Evolutionary conservation across 1,140 invertebrate species (phyloP).

Genomic region (Sitodiplosis mosellana): DNA sequence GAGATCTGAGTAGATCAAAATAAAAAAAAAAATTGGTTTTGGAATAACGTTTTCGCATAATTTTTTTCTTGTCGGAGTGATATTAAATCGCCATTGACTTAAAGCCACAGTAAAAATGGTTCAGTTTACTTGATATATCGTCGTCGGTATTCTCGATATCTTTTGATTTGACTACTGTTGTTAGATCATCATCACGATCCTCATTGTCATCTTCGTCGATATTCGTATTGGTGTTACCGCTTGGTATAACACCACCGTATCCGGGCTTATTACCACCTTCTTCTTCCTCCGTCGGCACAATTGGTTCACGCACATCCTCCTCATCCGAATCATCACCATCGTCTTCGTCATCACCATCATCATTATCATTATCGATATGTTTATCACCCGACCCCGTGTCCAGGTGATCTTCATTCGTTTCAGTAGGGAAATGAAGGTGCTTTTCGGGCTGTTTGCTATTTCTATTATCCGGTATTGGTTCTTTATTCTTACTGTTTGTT

Average conservation of each 20-base stretch:
- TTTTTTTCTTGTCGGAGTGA: constrained; percentile 3
- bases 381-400: constrained; percentile 4
- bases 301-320: background rate
- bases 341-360: constrained; percentile 7
- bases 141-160: background rate
- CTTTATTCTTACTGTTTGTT: constrained; percentile 10
- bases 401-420: constrained; percentile 4
- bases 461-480: background rate
- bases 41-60: too few relatives aligned
- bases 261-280: background rate
- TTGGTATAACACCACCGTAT: too few relatives aligned
- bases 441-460: constrained; percentile 3
- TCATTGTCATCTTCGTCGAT: constrained; percentile 6
- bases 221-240: too few relatives aligned
- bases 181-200: constrained; percentile 3
- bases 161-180: constrained; percentile 4
- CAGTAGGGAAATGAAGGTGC: background rate
- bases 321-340: background rate
- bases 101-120: too few relatives aligned
- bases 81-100: background rate
- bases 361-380: constrained; percentile 7
- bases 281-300: background rate
- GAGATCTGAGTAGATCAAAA: too few relatives aligned
- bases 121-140: background rate
- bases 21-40: too few relatives aligned